Evolutionary conservation across 2,888 invertebrate species (phyloP).

Genomic region (Pecten maximus): DNA sequence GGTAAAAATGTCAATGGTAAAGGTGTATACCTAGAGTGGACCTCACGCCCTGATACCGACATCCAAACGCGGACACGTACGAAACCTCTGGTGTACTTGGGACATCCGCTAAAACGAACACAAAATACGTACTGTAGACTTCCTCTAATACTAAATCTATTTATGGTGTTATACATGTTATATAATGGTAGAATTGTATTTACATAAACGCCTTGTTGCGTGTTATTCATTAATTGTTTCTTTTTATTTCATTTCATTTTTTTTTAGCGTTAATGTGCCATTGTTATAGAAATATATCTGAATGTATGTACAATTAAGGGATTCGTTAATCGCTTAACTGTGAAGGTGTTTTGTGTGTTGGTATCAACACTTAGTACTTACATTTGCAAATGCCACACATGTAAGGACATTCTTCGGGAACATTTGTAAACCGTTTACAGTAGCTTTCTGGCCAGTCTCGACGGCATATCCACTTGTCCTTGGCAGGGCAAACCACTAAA

Average conservation of each 20-base stretch:
- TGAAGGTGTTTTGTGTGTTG: background rate
- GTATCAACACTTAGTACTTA: conserved; percentile 26
- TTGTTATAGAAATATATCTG: background rate
- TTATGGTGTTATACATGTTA: too few relatives aligned
- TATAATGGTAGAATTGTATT: too few relatives aligned
- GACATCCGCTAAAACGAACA: background rate
- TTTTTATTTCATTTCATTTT: background rate
- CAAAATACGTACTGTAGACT: background rate
- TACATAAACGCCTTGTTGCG: too few relatives aligned
- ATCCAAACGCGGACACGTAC: conserved; percentile 62
- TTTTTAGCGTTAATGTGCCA: background rate
- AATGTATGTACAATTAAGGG: too few relatives aligned
- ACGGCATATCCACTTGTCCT: conserved; percentile 69
- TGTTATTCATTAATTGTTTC: background rate
- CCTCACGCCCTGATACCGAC: conserved; percentile 60
- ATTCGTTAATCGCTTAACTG: too few relatives aligned
- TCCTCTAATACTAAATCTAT: background rate
- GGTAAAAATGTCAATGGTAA: too few relatives aligned
- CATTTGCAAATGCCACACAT: conserved; percentile 72
- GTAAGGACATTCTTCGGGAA: conserved; percentile 72
- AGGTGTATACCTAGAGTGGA: conserved; percentile 59
- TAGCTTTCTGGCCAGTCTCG: conserved; percentile 62
- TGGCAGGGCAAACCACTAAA: conserved; percentile 70
- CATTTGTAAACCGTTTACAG: conserved; percentile 68
- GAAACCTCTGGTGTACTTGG: conserved; percentile 42